Evolutionary conservation across 2,888 invertebrate genomes (phyloP).

Genomic region (Anaspis maculata): DNA sequence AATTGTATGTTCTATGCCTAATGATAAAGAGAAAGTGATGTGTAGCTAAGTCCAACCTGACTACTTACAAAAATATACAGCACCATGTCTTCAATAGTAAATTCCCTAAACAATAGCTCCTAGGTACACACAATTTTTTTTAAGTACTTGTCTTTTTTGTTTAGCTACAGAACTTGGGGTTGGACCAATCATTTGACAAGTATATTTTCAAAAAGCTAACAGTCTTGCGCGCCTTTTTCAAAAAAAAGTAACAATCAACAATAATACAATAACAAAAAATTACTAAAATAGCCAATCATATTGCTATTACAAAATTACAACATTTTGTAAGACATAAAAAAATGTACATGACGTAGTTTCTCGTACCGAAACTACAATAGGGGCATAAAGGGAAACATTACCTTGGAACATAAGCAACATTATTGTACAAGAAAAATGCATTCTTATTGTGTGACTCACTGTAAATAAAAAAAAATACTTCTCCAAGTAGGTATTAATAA

Average conservation of each 20-base stretch:
- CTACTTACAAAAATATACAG: constrained; percentile 13
- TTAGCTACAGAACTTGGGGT: constrained; percentile 9
- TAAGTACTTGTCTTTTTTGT: constrained; percentile 13
- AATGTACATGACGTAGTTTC: no score
- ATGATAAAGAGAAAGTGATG: constrained; percentile 15
- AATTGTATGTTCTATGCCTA: constrained; percentile 9
- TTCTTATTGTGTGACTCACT: constrained; percentile 3
- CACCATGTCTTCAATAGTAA: constrained; percentile 9
- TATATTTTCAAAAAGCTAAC: constrained; percentile 6
- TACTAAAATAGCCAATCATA: constrained; percentile 17
- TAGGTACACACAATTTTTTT: constrained; percentile 1
- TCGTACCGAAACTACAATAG: no score
- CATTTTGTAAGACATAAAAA: constrained; percentile 23
- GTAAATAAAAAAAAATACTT: no score
- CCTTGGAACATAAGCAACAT: constrained; percentile 19
- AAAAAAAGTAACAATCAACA: no score
- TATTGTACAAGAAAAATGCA: constrained; percentile 16
- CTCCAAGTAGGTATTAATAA: no score
- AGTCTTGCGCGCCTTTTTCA: no score
- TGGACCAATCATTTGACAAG: constrained; percentile 16
- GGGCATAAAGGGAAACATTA: no score
- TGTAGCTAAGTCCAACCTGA: constrained; percentile 7
- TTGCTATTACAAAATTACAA: constrained; percentile 28
- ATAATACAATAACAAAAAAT: constrained; percentile 17
- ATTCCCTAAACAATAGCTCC: no score